Percentiles rank a stretch among this genome's conserved stretches.
phyloP scores from a whole-genome alignment of 2,888 invertebrate genomes.

The Protonemura montana region DNA sequence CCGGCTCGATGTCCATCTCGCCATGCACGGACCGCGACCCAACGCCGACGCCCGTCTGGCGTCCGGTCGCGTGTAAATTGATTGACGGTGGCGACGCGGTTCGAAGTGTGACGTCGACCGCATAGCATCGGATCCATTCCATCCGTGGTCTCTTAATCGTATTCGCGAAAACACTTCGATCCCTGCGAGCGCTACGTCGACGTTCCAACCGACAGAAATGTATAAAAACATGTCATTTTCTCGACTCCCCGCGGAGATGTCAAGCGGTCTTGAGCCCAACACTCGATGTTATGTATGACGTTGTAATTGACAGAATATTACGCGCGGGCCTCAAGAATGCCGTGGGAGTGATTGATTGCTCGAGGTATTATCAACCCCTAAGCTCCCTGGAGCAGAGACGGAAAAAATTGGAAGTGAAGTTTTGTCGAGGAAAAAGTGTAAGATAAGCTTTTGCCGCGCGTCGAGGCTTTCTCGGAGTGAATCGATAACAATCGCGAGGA shows the following conservation, averaged over 20 bases:
- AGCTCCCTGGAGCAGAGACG: slow-evolving; percentile 10
- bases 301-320: slow-evolving; percentile 38
- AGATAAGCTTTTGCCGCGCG: slow-evolving; percentile 27
- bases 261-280: not conserved
- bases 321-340: slow-evolving; percentile 7
- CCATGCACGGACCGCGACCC: not conserved
- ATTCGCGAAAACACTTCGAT: not conserved
- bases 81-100: not conserved
- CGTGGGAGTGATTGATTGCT: slow-evolving; percentile 28
- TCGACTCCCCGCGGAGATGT: not conserved
- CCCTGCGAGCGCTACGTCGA: not conserved
- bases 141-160: not conserved
- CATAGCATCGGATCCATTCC: not conserved
- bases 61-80: not conserved
- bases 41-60: not conserved
- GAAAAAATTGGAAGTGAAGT: slow-evolving; percentile 38
- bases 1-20: not conserved
- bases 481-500: slow-evolving; percentile 32
- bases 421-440: slow-evolving; percentile 34
- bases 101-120: not conserved
- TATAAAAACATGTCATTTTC: slow-evolving; percentile 12
- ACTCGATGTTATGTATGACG: slow-evolving; percentile 7
- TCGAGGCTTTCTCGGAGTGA: slow-evolving; percentile 23
- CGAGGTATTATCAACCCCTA: slow-evolving; percentile 36
- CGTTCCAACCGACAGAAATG: not conserved